Conservation (phyloP, 2,888 invertebrate species). For the Asteroscopus sphinx region DNA sequence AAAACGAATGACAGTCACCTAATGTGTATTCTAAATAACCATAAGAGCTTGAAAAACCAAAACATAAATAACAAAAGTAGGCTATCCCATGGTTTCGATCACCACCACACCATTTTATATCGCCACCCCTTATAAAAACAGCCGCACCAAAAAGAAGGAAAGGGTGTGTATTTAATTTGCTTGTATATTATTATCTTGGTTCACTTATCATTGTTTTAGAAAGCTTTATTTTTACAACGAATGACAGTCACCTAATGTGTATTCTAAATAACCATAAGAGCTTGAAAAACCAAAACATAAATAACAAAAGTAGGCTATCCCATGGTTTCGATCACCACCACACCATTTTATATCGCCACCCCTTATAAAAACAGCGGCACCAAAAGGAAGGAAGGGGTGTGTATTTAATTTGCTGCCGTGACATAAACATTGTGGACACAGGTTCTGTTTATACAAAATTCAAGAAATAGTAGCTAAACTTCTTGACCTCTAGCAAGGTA, state of each 20-base stretch:
- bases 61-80: not conserved
- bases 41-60: too few species aligned
- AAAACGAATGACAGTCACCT: too few species aligned
- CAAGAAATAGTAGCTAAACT: slow-evolving; percentile 24
- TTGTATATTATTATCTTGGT: too few species aligned
- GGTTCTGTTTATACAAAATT: slow-evolving; percentile 31
- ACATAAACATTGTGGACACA: slow-evolving; percentile 11
- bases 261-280: too few species aligned
- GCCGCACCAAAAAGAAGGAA: slow-evolving; percentile 25
- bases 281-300: too few species aligned
- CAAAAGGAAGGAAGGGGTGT: slow-evolving; percentile 28
- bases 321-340: not conserved
- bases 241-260: too few species aligned
- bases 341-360: not conserved
- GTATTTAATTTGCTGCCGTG: slow-evolving; percentile 23
- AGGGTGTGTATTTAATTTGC: slow-evolving; percentile 24
- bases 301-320: not conserved
- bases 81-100: not conserved
- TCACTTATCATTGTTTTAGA: too few species aligned
- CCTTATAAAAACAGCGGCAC: slow-evolving; percentile 16
- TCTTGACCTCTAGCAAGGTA: slow-evolving; percentile 25
- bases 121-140: slow-evolving; percentile 10
- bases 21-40: too few species aligned
- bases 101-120: not conserved
- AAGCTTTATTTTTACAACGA: too few species aligned